Evolutionary conservation across 1,140 invertebrate species (phyloP).

Genomic region (Drosophila nasuta): DNA sequence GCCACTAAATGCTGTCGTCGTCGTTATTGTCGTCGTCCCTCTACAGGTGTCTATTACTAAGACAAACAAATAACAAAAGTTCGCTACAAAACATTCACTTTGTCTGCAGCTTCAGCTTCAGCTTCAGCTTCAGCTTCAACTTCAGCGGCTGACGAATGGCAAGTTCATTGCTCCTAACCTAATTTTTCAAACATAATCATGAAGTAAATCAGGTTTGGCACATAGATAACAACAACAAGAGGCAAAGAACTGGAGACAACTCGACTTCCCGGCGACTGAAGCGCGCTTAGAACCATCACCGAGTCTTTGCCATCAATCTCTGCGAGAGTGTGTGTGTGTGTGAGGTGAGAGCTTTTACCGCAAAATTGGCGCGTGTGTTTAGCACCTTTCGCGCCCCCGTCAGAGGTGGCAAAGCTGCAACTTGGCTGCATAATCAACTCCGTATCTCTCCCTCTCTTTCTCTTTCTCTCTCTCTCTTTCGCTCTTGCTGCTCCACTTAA

Average conservation of each 20-base stretch:
- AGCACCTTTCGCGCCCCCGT: constrained; percentile 70
- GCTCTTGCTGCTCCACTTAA: constrained; percentile 39
- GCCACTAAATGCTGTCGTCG: constrained; percentile 23
- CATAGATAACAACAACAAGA: constrained; percentile 76
- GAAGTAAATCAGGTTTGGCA: constrained; percentile 83
- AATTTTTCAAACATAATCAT: constrained; percentile 84
- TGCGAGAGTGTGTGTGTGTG: constrained; percentile 19
- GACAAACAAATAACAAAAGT: constrained; percentile 64
- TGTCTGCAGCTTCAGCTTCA: constrained; percentile 52
- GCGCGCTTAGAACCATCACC: constrained; percentile 52
- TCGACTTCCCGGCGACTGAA: constrained; percentile 37
- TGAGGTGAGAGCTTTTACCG: constrained; percentile 77
- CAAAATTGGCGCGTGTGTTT: constrained; percentile 78
- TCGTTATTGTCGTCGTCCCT: constrained; percentile 2
- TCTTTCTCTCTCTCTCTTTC: neutral
- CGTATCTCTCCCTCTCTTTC: neutral
- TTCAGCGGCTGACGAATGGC: constrained; percentile 63
- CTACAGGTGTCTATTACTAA: constrained; percentile 78
- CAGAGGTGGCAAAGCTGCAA: constrained; percentile 47
- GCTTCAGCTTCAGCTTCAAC: constrained; percentile 24
- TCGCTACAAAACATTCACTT: constrained; percentile 75
- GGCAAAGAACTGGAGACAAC: constrained; percentile 21
- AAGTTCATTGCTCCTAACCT: constrained; percentile 84
- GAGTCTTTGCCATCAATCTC: constrained; percentile 57
- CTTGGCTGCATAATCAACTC: constrained; percentile 55